These are phyloP conservation scores for Oryzias javanicus DNA, from an alignment of 2,113 vertebrate genomes.

Conservation along the genomic window DNA sequence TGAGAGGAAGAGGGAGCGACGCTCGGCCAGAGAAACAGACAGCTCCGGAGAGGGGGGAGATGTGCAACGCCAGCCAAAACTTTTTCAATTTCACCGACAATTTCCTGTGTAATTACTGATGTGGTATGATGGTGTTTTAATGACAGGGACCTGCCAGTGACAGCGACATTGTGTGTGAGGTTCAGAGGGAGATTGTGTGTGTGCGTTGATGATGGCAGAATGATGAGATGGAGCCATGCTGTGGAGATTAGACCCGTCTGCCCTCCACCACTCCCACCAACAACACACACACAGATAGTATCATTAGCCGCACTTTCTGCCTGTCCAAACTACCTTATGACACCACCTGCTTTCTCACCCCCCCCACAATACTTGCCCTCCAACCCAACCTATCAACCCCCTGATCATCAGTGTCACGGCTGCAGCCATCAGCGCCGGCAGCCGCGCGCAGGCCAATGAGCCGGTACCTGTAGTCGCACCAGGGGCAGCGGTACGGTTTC, in stretches of 20 bases:
- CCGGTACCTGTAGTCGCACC: constrained; percentile 98
- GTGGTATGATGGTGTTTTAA: constrained; percentile 83
- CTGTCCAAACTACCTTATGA: constrained; percentile 43
- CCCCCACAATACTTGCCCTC: constrained; percentile 26
- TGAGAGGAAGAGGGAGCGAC: constrained; percentile 25
- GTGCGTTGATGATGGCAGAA: constrained; percentile 72
- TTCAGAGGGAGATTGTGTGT: constrained; percentile 23
- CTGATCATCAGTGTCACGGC: constrained; percentile 56
- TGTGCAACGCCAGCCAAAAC: constrained; percentile 76
- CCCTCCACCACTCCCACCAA: constrained; percentile 28
- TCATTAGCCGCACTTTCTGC: constrained; percentile 23
- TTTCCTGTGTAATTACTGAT: constrained; percentile 84
- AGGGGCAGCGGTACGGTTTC: constrained; percentile 97
- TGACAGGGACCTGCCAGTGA: constrained; percentile 72
- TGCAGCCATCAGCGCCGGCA: constrained; percentile 54
- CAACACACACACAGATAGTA: constrained; percentile 18
- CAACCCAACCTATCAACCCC: constrained; percentile 26
- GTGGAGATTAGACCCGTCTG: constrained; percentile 70
- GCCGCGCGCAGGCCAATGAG: constrained; percentile 56
- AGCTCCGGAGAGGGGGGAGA: constrained; percentile 53
- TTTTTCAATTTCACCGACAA: constrained; percentile 83
- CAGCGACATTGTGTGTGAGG: constrained; percentile 64
- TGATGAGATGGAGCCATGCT: constrained; percentile 70
- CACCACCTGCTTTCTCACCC: constrained; percentile 57
- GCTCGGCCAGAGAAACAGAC: constrained; percentile 20